Evolutionary conservation across 2,113 vertebrate species (phyloP).

Genomic region (Hoplias malabaricus): DNA sequence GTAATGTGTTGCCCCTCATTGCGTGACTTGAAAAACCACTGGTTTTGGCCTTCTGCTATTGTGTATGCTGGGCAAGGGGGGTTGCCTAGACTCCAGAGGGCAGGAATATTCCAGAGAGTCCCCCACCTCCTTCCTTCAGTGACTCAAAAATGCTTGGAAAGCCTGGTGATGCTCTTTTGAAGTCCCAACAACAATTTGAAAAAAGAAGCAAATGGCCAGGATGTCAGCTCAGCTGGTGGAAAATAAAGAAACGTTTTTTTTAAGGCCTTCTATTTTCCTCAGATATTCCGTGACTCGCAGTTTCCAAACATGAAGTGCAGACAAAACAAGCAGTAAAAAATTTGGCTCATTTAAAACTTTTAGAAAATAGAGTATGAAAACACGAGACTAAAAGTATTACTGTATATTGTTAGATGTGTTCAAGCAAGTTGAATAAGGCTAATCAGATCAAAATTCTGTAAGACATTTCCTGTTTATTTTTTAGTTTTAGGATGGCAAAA

Average conservation of each 20-base stretch:
- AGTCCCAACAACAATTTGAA: conserved; percentile 69
- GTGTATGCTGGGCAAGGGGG: conserved; percentile 59
- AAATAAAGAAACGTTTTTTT: neutral
- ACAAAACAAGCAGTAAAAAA: neutral
- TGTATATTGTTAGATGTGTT: neutral
- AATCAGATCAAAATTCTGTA: neutral
- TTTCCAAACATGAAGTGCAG: neutral
- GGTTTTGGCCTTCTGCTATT: conserved; percentile 69
- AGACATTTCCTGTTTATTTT: too few species aligned
- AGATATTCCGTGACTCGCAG: neutral
- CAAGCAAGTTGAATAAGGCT: neutral
- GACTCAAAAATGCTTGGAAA: conserved; percentile 55
- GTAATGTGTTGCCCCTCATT: conserved; percentile 75
- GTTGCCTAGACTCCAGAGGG: conserved; percentile 74
- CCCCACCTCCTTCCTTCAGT: conserved; percentile 62
- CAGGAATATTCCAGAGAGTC: conserved; percentile 60
- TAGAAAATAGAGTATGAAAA: neutral
- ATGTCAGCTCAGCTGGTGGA: conserved; percentile 50
- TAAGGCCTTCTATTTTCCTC: neutral
- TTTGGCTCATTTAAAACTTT: neutral
- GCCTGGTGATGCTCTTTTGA: conserved; percentile 81
- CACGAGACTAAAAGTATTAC: neutral
- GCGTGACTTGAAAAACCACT: conserved; percentile 81
- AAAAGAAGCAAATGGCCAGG: conserved; percentile 64
- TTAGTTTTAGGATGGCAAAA: neutral